Conservation (phyloP, 1,140 invertebrate genomes). For the Stegodyphus mimosarum region DNA sequence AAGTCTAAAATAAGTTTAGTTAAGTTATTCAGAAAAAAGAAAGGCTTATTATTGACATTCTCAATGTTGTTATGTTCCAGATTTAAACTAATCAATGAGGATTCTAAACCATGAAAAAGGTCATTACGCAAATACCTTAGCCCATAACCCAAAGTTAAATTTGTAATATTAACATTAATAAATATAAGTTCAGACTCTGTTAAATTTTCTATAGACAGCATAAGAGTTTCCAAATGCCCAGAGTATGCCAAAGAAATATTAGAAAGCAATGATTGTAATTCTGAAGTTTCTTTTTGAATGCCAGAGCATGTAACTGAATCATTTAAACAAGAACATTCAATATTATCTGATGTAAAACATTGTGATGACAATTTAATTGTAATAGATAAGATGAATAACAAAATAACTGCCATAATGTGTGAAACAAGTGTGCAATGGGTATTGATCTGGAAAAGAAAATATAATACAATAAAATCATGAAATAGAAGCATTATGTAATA, state of each 20-base stretch:
- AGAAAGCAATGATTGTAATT: neutral
- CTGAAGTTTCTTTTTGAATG: neutral
- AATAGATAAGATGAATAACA: neutral
- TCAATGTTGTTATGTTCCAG: neutral
- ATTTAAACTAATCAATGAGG: neutral
- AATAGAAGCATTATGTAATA: neutral
- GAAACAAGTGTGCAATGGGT: neutral
- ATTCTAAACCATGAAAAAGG: neutral
- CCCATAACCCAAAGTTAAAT: neutral
- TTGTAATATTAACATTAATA: neutral
- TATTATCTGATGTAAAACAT: neutral
- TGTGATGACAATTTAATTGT: neutral
- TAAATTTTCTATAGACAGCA: neutral
- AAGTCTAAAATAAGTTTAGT: neutral
- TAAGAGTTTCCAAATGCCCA: neutral
- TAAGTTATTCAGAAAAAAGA: neutral
- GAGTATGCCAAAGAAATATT: neutral
- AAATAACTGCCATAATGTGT: neutral
- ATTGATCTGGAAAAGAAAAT: neutral
- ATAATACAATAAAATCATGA: neutral
- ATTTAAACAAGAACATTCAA: neutral
- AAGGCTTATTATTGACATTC: neutral
- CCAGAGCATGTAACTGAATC: neutral
- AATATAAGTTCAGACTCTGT: neutral
- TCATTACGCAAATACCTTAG: neutral